Conservation (phyloP, 1,140 invertebrate species). For the Rhagoletis zephyria region DNA sequence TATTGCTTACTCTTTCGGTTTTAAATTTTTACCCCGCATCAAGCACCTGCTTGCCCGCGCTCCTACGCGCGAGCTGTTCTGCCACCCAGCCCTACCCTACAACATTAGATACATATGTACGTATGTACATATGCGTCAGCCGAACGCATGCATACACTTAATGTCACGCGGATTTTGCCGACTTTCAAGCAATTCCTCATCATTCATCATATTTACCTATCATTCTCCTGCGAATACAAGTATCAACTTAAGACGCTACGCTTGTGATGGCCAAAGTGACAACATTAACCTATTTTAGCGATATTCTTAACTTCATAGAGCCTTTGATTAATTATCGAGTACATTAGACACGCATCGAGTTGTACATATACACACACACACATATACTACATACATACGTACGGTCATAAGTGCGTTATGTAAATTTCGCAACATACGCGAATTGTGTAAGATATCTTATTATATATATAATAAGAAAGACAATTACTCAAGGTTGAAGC, state of each 20-base stretch:
- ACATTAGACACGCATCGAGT: background rate
- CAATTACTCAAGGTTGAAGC: no score
- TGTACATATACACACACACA: no score
- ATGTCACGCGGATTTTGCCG: slow-evolving; percentile 39
- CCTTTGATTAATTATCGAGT: background rate
- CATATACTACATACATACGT: background rate
- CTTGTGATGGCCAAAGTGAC: background rate
- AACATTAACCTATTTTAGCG: slow-evolving; percentile 11
- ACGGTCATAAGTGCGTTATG: background rate
- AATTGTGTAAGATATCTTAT: no score
- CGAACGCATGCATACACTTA: background rate
- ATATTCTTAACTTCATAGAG: background rate
- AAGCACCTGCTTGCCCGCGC: no score
- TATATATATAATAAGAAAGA: no score
- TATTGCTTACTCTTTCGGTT: no score
- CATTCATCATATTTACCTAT: slow-evolving; percentile 46
- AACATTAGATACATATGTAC: background rate
- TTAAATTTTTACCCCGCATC: no score
- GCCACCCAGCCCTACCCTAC: no score
- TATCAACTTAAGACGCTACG: background rate
- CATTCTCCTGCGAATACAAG: background rate
- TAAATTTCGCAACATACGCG: background rate
- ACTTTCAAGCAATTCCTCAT: slow-evolving; percentile 14
- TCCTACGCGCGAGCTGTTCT: no score
- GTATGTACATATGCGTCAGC: background rate